Evolutionary conservation across 1,140 invertebrate genomes (phyloP), one percentile per base, ranked within the genome.

Genomic region (Habropoda laboriosa): DNA sequence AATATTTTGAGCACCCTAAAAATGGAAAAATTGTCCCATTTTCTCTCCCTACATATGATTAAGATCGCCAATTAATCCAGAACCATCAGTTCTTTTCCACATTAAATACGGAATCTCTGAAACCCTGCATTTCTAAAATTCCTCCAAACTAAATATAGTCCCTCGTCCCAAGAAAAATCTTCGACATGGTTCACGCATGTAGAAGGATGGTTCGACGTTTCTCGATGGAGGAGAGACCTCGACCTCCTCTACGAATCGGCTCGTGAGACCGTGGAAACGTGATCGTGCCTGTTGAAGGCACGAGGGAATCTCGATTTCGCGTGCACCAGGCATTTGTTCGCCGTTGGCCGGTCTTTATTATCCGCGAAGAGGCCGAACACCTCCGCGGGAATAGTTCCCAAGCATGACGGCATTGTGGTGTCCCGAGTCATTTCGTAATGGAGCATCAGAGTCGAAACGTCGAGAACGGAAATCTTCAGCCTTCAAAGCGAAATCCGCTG

Each of bases 361-460:
- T 88, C 78, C 77, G 87, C 81, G 5, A 86, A 90, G 88, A 87
- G 87, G 86, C 86, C 80, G 83, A 87, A 89, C 87, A 88, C 85
- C 88, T 89, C 85, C 88, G 86, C 89, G 91, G 89, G 88, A 92
- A 92, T 90, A 70, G 8, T 92, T 93, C 92, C 87, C 92, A 93
- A 80, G 86, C 86, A n/a, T n/a, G 85, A 78, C 88, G 76, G 83
- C 82, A 93, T 93, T 93, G 92, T 93, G 68, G 30, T 45, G 73
- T 87, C 70, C 47, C 47, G 38, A 61, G 71, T 75, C 70, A 74
- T 86, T 82, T 82, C 67, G 81, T 57, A 87, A 84, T 49, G 66
- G 38, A 32, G 61, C 71, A 47, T 64, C 70, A 24, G 18, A 3
- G 49, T 32, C 32, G 38, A 30, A 38, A 47, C 49, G 24, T 16